Base-by-base conservation (phyloP, 2,888 invertebrate species). In the Serrognathus titanus region DNA sequence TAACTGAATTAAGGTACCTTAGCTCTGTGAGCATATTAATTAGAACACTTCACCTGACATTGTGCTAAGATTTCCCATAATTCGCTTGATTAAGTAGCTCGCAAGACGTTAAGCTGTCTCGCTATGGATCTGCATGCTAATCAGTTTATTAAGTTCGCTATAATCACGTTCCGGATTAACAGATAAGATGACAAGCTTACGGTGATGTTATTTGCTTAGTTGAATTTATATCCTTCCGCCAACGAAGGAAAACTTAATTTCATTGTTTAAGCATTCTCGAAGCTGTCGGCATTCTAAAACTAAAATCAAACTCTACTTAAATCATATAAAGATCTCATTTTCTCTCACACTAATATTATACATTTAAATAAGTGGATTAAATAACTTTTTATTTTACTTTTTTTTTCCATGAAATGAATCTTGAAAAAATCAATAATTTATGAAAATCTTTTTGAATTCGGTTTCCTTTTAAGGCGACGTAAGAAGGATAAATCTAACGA, bases 61-160 rank as follows among this genome's bases (percentile, higher is more conserved):
- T 72, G 71, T 71, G 68, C 69, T 71, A 73, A 75, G 74, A 75
- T 73, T 74, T 69, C 67, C 67, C 69, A 66, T 72, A 72, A 74
- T 73, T 72, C 66, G 67, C 70, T 71, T 73, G 71, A 74, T 73
- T 72, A 73, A 72, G 68, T 70, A 66, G 69, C 69, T 69, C 69
- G 65, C 64, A 61, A 66, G 66, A 68, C 68, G 66, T 66, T 67
- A 66, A 68, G 71, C 65, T 67, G 66, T 65, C 69, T 67, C 65
- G 65, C 65, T 64, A 51, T 64, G 62, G 64, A 66, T 68, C 65
- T 73, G 71, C 70, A 73, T 73, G 70, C 71, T 73, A 68, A 69
- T 72, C 71, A 73, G 71, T 70, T 72, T 71, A 73, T 72, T 73
- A 71, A 71, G 64, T 71, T 68, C 63, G 57, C 65, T 65, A 67